phyloP scores from a whole-genome alignment of 2,888 invertebrate species.

The Ernsta delagoae region DNA sequence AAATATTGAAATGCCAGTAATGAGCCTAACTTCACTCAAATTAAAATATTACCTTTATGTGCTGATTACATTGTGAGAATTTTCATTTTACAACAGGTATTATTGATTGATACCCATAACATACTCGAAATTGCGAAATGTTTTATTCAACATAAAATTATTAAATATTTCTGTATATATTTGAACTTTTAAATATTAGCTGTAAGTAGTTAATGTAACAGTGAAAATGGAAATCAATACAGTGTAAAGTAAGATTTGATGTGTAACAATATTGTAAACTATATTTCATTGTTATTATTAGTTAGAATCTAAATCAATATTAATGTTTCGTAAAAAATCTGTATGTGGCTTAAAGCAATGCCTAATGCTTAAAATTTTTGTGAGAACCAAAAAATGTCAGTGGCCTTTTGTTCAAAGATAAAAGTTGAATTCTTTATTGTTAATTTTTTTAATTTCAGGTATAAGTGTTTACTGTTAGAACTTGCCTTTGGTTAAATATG shows the following conservation, averaged over 20 bases:
- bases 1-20: not conserved
- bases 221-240: constrained; percentile 34
- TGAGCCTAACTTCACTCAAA: not conserved
- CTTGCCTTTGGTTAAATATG: constrained; percentile 26
- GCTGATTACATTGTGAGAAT: not conserved
- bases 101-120: not conserved
- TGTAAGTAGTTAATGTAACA: constrained; percentile 74
- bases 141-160: constrained; percentile 39
- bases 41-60: not conserved
- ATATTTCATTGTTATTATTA: constrained; percentile 35
- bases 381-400: not conserved
- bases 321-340: constrained; percentile 1
- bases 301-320: constrained; percentile 19
- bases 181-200: constrained; percentile 70
- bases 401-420: constrained; percentile 10
- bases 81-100: not conserved
- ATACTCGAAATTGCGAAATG: not conserved
- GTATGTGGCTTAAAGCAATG: constrained; percentile 24
- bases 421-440: not conserved
- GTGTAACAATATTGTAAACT: constrained; percentile 28
- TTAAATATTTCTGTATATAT: constrained; percentile 76
- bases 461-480: constrained; percentile 4
- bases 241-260: constrained; percentile 25
- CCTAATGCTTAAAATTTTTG: constrained; percentile 14
- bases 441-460: not conserved